phyloP scores from a whole-genome alignment of 2,888 invertebrate genomes.

The Pegoplata infirma region DNA sequence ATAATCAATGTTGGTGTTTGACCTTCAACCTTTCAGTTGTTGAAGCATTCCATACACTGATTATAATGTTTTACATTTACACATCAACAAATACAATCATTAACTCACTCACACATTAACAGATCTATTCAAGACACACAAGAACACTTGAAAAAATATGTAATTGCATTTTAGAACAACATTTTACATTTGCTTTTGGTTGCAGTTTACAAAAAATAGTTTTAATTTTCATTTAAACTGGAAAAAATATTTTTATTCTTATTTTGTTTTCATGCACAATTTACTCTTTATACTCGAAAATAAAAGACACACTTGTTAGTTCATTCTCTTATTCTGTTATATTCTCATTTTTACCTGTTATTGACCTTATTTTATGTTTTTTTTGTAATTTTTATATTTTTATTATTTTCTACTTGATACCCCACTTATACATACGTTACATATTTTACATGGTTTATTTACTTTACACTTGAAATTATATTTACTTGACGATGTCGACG shows the following conservation, averaged over 20 bases:
- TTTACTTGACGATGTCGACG: slow-evolving; percentile 24
- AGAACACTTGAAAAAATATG: not conserved
- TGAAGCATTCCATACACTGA: not conserved
- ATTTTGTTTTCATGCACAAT: not conserved
- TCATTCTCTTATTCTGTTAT: not conserved
- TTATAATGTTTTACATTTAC: slow-evolving; percentile 18
- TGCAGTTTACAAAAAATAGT: slow-evolving; percentile 7
- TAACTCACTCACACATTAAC: not conserved
- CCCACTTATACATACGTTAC: slow-evolving; percentile 7
- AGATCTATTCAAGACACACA: no score
- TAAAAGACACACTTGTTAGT: not conserved
- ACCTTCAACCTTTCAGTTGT: not conserved
- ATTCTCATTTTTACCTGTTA: slow-evolving; percentile 32
- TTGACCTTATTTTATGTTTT: slow-evolving; percentile 31
- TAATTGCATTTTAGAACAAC: not conserved
- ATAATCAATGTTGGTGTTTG: not conserved
- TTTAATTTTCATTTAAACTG: slow-evolving; percentile 23
- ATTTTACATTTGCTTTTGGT: slow-evolving; percentile 1
- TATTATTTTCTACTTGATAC: slow-evolving; percentile 8
- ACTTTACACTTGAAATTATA: slow-evolving; percentile 47
- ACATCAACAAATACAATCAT: not conserved
- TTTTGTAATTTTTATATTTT: not conserved
- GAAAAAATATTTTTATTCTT: not conserved
- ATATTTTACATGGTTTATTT: slow-evolving; percentile 42
- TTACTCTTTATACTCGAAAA: not conserved